phyloP scores from a whole-genome alignment of 2,888 invertebrate species.

The Labia minor region DNA sequence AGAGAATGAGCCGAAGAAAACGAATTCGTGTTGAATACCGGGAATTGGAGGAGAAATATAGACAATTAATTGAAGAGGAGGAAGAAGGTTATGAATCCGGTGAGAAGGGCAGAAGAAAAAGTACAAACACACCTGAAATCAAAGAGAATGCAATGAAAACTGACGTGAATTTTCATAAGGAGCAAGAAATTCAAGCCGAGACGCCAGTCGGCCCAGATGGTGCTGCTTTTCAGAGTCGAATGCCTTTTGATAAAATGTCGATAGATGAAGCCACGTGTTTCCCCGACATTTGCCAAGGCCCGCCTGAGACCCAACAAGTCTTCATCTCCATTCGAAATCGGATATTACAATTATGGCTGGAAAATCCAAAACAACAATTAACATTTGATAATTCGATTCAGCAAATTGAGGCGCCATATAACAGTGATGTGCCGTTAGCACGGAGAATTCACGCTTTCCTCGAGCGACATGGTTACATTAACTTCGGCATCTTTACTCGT shows the following conservation, averaged over 20 bases:
- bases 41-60: slow-evolving; percentile 25
- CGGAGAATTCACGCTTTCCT: slow-evolving; percentile 80
- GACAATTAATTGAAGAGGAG: slow-evolving; percentile 23
- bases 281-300: slow-evolving; percentile 75
- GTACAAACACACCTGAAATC: slow-evolving; percentile 16
- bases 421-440: slow-evolving; percentile 76
- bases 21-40: slow-evolving; percentile 24
- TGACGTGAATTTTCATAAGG: slow-evolving; percentile 28
- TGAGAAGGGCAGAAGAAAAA: background rate
- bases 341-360: slow-evolving; percentile 86
- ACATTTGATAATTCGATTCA: slow-evolving; percentile 69
- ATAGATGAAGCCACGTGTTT: slow-evolving; percentile 88
- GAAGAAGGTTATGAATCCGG: slow-evolving; percentile 14
- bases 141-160: slow-evolving; percentile 24
- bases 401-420: slow-evolving; percentile 76
- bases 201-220: slow-evolving; percentile 63
- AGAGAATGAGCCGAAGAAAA: slow-evolving; percentile 23
- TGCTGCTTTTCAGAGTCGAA: slow-evolving; percentile 83
- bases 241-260: slow-evolving; percentile 90
- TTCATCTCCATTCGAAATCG: slow-evolving; percentile 87
- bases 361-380: slow-evolving; percentile 86
- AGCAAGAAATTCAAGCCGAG: slow-evolving; percentile 42
- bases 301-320: slow-evolving; percentile 70
- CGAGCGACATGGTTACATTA: slow-evolving; percentile 92
- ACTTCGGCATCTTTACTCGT: slow-evolving; percentile 91